Percentiles rank a stretch among this genome's conserved stretches.
Evolutionary conservation across 1,140 invertebrate genomes (phyloP).

Genomic region (Atta cephalotes): DNA sequence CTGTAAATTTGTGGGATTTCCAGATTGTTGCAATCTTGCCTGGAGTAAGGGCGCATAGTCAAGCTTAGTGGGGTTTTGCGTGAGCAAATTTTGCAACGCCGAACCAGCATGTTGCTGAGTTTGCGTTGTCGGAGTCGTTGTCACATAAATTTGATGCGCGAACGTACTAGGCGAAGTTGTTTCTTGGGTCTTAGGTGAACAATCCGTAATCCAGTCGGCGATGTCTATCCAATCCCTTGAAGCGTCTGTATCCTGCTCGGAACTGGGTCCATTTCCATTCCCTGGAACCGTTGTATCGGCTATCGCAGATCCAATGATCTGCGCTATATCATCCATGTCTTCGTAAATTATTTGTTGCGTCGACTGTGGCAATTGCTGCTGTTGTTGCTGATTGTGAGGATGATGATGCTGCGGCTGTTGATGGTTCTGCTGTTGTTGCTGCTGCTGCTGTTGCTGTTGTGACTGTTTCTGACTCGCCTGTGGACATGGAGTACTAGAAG

Average conservation of each 20-base stretch:
- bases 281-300: slow-evolving; percentile 93
- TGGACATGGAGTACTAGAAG: slow-evolving; percentile 84
- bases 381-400: slow-evolving; percentile 82
- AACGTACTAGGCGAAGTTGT: slow-evolving; percentile 81
- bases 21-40: slow-evolving; percentile 85
- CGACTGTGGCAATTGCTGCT: slow-evolving; percentile 86
- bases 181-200: slow-evolving; percentile 88
- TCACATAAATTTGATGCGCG: slow-evolving; percentile 79
- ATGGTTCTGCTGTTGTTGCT: slow-evolving; percentile 84
- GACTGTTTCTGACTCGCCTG: slow-evolving; percentile 71
- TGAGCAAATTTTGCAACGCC: slow-evolving; percentile 91
- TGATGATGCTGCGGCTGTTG: slow-evolving; percentile 85
- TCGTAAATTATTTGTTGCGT: slow-evolving; percentile 88
- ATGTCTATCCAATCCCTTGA: slow-evolving; percentile 93
- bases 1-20: slow-evolving; percentile 77
- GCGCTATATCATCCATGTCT: slow-evolving; percentile 94
- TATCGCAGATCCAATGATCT: slow-evolving; percentile 95
- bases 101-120: slow-evolving; percentile 80
- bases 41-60: slow-evolving; percentile 91
- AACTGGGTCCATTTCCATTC: slow-evolving; percentile 88
- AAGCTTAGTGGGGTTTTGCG: slow-evolving; percentile 86
- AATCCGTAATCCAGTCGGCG: slow-evolving; percentile 92
- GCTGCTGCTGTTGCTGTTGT: slow-evolving; percentile 79
- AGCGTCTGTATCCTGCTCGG: slow-evolving; percentile 86
- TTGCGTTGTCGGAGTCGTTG: slow-evolving; percentile 76